These are phyloP conservation scores for Drosophila arawakana DNA, from an alignment of 1,140 invertebrate genomes.

Conservation along the genomic window DNA sequence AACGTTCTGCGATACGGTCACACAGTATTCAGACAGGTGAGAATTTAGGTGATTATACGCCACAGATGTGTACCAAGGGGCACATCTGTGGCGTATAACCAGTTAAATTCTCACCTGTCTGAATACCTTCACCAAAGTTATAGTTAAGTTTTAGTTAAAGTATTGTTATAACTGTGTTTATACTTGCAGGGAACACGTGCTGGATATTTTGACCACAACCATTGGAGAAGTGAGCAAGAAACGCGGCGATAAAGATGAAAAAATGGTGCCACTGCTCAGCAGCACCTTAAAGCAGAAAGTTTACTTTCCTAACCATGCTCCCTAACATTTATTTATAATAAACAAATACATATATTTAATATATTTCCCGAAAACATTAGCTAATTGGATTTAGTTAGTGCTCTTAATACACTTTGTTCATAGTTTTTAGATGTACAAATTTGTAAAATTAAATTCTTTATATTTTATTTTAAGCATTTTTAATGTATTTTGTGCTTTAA, in stretches of 20 bases:
- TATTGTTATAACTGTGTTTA: background rate
- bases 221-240: conserved; percentile 53
- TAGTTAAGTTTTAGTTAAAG: background rate
- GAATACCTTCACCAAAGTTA: background rate
- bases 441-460: no score
- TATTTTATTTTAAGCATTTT: no score
- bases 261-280: conserved; percentile 54
- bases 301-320: conserved; percentile 38
- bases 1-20: conserved; percentile 61
- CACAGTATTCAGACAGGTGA: conserved; percentile 55
- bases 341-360: no score
- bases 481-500: no score
- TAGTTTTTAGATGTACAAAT: no score
- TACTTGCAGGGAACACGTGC: conserved; percentile 57
- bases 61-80: no score
- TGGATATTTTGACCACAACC: conserved; percentile 70
- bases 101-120: no score
- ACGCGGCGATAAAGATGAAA: conserved; percentile 61
- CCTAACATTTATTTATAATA: background rate
- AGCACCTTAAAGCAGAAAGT: conserved; percentile 54
- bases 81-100: no score
- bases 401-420: no score
- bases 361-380: no score
- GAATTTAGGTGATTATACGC: background rate
- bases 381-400: no score